Evolutionary conservation across 2,113 vertebrate species (phyloP).

Genomic region (Chlorodrepanis virens): DNA sequence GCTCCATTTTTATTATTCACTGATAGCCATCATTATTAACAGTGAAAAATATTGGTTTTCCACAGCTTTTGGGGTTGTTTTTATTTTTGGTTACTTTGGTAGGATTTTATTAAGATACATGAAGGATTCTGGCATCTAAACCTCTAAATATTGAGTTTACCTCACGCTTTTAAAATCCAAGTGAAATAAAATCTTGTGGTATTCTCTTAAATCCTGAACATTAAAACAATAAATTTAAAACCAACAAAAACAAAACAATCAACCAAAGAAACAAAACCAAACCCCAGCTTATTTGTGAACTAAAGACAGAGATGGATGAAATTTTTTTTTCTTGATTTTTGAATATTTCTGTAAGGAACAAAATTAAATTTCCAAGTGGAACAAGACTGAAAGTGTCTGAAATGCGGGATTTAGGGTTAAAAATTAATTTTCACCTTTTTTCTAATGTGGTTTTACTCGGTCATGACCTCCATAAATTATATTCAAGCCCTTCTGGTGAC

Average conservation of each 20-base stretch:
- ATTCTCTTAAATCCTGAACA: background rate
- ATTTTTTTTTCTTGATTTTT: background rate
- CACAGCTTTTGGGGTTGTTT: background rate
- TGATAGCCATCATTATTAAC: background rate
- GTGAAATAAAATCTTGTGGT: background rate
- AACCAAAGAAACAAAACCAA: background rate
- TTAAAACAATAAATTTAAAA: background rate
- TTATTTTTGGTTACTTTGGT: no score
- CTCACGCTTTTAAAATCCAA: background rate
- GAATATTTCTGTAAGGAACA: background rate
- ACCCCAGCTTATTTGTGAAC: background rate
- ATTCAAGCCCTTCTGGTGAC: conserved; percentile 51
- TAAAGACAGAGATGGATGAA: background rate
- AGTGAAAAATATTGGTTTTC: background rate
- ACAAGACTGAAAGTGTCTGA: background rate
- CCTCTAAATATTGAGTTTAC: background rate
- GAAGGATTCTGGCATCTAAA: background rate
- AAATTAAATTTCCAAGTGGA: conserved; percentile 28
- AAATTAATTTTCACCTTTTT: background rate
- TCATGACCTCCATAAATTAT: conserved; percentile 46
- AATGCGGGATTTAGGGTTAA: background rate
- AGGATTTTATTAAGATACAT: background rate
- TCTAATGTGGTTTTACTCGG: conserved; percentile 34
- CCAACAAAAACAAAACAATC: background rate
- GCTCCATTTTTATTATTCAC: background rate